Evolutionary conservation across 2,888 invertebrate species (phyloP), one percentile per base, ranked within the genome.

Genomic region (Sclerodermus sp.): DNA sequence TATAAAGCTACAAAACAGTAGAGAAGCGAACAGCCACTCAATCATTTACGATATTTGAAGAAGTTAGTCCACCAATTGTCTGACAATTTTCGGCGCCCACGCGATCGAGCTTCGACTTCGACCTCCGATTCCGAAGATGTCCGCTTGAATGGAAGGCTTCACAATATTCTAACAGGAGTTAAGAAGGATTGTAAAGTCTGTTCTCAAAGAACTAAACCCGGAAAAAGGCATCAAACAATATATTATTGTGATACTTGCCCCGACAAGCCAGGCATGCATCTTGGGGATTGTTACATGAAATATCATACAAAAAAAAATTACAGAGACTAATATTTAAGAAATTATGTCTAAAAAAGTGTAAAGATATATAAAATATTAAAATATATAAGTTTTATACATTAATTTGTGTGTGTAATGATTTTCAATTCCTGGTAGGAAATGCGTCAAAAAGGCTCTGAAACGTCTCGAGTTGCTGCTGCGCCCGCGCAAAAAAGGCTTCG

Each of bases 131-230:
- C 38, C 23, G 44, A 44, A 15, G 51, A 53, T 31, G 37, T 42
- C 42, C 39, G 58, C 39, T 36, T 60, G n/a, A 45, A 60, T 46
- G 54, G 52, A 40, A 58, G 53, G 45, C 43, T 53, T 12, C 58
- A 57, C 43, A 39, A 46, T n/a, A 51, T 55, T 31, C 31, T 47
- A 16, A 52, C 45, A 23, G 48, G 53, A 36, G 29, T 49, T 43
- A 44, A 50, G 30, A 57, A 48, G 31, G 58, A 58, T 38, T 61
- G 61, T 37, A 43, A 51, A 15, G 55, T 55, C 34, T 61, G 58
- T 43, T 59, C 59, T 37, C 36, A 47, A 36, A 51, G 58, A 49
- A 54, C 51, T 43, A 34, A 42, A 29, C 13, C 23, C 32, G 55
- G 51, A 10, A 46, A 42, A 37, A 47, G 55, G 42, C 57, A 37